phyloP scores from a whole-genome alignment of 2,888 invertebrate species.

The Oeneis ivallda region DNA sequence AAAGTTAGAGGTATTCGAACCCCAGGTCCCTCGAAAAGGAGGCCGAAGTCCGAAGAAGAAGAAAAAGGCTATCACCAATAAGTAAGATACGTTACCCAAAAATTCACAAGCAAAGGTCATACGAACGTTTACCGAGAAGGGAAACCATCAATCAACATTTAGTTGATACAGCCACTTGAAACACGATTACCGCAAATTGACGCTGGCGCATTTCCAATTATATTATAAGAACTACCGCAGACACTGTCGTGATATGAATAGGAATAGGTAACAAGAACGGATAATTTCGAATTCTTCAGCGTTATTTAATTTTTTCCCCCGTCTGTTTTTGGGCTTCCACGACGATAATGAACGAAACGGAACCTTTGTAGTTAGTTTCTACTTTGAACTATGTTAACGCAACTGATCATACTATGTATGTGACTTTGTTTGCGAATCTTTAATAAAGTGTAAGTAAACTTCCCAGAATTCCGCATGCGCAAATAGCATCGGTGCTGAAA shows the following conservation, averaged over 20 bases:
- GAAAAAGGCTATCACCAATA: no score
- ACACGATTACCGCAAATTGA: slow-evolving; percentile 68
- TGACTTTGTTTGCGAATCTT: neutral
- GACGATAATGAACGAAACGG: neutral
- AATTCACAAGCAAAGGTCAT: slow-evolving; percentile 50
- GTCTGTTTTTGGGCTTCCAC: neutral
- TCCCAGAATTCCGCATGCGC: no score
- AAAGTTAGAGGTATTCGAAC: no score
- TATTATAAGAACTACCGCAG: slow-evolving; percentile 47
- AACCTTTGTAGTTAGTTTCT: neutral
- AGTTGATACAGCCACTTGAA: slow-evolving; percentile 70
- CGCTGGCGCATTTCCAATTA: slow-evolving; percentile 70
- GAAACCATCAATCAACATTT: slow-evolving; percentile 73
- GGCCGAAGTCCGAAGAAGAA: no score
- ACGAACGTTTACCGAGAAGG: slow-evolving; percentile 59
- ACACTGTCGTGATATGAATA: slow-evolving; percentile 42
- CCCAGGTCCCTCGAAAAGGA: no score
- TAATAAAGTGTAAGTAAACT: no score
- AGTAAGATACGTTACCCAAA: slow-evolving; percentile 46
- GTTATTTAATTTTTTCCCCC: neutral
- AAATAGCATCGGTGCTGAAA: no score
- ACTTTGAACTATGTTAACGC: neutral
- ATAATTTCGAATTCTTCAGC: slow-evolving; percentile 25
- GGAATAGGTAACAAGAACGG: slow-evolving; percentile 37
- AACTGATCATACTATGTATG: neutral